These are phyloP conservation scores for Ursus arctos DNA, from an alignment of 2,113 vertebrate genomes.

Conservation along the genomic window DNA sequence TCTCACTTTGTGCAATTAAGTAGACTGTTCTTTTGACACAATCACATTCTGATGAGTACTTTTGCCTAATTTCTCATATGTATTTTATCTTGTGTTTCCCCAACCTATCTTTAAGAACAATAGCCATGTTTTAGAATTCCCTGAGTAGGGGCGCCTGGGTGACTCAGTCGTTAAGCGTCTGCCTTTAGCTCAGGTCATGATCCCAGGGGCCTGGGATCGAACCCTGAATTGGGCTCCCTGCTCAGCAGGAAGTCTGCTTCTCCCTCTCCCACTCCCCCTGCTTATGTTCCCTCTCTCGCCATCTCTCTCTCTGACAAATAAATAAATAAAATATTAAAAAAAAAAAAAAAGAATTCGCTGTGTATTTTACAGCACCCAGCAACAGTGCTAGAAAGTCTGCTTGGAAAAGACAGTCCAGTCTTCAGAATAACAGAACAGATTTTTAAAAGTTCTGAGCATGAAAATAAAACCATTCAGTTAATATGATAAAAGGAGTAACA, in stretches of 20 bases:
- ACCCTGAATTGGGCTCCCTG: too few species aligned
- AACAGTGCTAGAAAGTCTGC: background rate
- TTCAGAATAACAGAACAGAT: constrained; percentile 29
- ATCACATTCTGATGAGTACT: constrained; percentile 5
- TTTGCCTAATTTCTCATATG: background rate
- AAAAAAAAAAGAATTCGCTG: background rate
- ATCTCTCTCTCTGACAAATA: too few species aligned
- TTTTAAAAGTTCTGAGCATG: constrained; percentile 5
- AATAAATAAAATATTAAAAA: too few species aligned
- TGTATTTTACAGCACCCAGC: background rate
- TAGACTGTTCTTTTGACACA: background rate
- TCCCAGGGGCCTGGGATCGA: too few species aligned
- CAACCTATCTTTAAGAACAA: background rate
- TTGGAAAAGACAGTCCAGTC: background rate
- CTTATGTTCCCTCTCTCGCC: too few species aligned
- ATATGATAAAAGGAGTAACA: constrained; percentile 5
- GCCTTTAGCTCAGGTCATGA: too few species aligned
- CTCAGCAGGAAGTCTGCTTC: too few species aligned
- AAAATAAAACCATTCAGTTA: constrained; percentile 24
- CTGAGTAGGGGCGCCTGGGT: background rate
- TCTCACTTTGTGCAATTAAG: background rate
- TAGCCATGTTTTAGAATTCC: background rate
- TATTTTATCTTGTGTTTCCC: background rate
- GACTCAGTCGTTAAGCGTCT: too few species aligned
- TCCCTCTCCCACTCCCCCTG: too few species aligned